A percentile compares a stretch with the other conserved stretches of the same genome.
Conservation (phyloP, 2,888 invertebrate species). For the Synergus gifuensis region DNA sequence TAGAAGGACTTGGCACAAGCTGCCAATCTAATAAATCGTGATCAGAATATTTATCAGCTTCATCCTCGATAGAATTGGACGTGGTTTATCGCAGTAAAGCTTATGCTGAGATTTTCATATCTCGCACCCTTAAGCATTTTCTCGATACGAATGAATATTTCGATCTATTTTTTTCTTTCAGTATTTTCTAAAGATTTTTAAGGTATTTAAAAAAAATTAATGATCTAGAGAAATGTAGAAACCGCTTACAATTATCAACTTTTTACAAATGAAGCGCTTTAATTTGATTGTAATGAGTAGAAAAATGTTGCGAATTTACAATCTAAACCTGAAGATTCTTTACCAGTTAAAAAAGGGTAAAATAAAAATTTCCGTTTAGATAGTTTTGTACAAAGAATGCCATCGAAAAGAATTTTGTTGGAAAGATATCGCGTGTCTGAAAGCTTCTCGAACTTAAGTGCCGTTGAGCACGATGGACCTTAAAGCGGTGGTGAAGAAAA, state of each 20-base stretch:
- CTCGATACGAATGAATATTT: too few relatives aligned
- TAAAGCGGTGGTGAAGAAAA: not conserved
- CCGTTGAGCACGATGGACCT: not conserved
- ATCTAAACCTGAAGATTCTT: not conserved
- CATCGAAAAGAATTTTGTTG: not conserved
- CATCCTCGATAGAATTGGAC: not conserved
- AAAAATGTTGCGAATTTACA: not conserved
- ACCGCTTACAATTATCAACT: not conserved
- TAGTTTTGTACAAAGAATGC: not conserved
- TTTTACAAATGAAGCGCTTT: not conserved
- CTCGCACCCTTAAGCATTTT: not conserved
- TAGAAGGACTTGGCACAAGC: slow-evolving; percentile 2
- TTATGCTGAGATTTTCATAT: not conserved
- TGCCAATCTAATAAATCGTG: slow-evolving; percentile 32
- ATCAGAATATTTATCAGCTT: slow-evolving; percentile 31
- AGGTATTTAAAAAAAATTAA: not conserved
- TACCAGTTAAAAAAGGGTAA: not conserved
- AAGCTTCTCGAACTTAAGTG: slow-evolving; percentile 11
- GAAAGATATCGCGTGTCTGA: not conserved
- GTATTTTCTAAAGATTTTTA: too few relatives aligned
- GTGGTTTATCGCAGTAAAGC: not conserved
- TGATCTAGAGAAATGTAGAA: too few relatives aligned
- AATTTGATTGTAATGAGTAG: not conserved
- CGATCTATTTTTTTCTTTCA: too few relatives aligned
- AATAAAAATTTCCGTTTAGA: not conserved